Evolutionary conservation across 2,888 invertebrate species (phyloP).

Genomic region (Chloroclysta siterata): DNA sequence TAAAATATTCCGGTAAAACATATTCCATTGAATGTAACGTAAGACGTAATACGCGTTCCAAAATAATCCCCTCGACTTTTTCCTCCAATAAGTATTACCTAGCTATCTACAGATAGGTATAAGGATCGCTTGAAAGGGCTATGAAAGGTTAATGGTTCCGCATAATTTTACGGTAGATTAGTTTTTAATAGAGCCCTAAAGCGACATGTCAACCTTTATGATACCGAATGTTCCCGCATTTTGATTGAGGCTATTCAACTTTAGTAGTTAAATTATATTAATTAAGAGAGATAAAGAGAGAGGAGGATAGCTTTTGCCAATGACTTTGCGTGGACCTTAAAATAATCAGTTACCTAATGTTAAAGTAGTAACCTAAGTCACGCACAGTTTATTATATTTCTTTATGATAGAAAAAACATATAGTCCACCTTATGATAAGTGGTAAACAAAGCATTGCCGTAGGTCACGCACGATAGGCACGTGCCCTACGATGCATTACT

Average conservation of each 20-base stretch:
- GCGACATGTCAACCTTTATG: slow-evolving; percentile 31
- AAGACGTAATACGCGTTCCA: no score
- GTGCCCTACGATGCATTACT: no score
- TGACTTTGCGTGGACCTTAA: no score
- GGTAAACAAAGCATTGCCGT: no score
- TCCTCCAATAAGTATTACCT: slow-evolving; percentile 28
- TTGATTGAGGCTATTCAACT: slow-evolving; percentile 19
- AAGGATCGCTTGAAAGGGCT: slow-evolving; percentile 29
- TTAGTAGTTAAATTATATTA: slow-evolving; percentile 4
- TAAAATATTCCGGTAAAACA: neutral
- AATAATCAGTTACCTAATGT: no score
- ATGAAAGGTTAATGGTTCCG: slow-evolving; percentile 43
- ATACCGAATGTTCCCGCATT: slow-evolving; percentile 19
- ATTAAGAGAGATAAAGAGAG: no score
- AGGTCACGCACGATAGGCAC: no score
- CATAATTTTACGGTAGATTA: slow-evolving; percentile 44
- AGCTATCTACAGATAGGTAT: slow-evolving; percentile 12
- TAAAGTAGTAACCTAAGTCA: no score
- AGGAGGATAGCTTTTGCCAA: no score
- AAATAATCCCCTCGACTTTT: slow-evolving; percentile 17
- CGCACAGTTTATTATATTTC: no score
- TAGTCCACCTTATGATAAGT: no score
- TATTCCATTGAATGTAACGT: neutral
- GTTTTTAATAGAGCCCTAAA: slow-evolving; percentile 40
- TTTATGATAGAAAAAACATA: no score